Conservation (phyloP, 2,113 vertebrate genomes). For the Acinonyx jubatus region DNA sequence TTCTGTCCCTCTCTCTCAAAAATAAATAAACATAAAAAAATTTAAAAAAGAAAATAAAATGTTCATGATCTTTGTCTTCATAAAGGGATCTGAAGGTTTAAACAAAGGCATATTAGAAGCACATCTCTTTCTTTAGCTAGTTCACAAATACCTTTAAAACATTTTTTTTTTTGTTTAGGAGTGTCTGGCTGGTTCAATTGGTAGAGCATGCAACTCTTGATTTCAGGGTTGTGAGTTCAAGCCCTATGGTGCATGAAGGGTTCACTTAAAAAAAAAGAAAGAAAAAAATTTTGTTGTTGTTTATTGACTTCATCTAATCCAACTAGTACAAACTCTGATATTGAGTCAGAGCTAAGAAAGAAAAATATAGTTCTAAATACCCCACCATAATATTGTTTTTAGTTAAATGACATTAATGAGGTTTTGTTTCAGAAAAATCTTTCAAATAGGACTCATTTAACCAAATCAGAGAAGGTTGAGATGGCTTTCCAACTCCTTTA, state of each 20-base stretch:
- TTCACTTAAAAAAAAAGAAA: background rate
- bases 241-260: background rate
- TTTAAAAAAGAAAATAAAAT: background rate
- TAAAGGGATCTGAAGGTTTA: background rate
- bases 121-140: background rate
- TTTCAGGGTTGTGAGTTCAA: background rate
- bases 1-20: too few species aligned
- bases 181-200: background rate
- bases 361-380: background rate
- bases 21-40: too few species aligned
- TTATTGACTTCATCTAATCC: background rate
- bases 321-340: background rate
- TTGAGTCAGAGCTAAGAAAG: slow-evolving; percentile 16
- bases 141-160: background rate
- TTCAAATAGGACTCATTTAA: background rate
- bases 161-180: background rate
- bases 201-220: background rate
- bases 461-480: background rate
- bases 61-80: background rate
- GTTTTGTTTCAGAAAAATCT: background rate
- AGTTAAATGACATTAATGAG: slow-evolving; percentile 14
- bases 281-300: background rate
- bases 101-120: slow-evolving; percentile 38
- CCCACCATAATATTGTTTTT: background rate
- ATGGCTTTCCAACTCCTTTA: background rate